A percentile compares a stretch with the other conserved stretches of the same genome.
Conservation (phyloP, 1,140 invertebrate genomes). For the Papilio helenus region DNA sequence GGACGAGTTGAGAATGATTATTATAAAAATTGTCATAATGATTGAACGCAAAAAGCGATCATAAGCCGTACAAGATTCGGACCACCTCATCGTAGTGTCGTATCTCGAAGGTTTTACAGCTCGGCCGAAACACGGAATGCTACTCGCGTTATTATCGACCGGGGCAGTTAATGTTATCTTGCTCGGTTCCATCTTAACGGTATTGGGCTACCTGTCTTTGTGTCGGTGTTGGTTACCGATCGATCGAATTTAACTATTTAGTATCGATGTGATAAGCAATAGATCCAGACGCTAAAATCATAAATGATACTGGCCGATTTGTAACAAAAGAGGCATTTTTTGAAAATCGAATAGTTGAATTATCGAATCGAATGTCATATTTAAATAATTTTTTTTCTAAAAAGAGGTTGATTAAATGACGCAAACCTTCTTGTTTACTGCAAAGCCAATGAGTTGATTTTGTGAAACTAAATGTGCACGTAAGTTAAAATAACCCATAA, state of each 20-base stretch:
- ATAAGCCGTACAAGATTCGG: constrained; percentile 13
- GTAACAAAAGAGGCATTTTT: neutral
- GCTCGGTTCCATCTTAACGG: constrained; percentile 44
- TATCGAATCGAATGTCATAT: neutral
- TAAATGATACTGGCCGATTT: neutral
- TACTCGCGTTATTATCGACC: constrained; percentile 44
- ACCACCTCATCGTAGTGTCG: constrained; percentile 41
- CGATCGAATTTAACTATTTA: neutral
- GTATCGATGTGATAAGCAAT: neutral
- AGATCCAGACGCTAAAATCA: neutral
- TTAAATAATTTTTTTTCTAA: neutral
- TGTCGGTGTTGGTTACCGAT: constrained; percentile 8
- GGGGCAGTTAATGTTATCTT: constrained; percentile 42
- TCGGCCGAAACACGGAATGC: constrained; percentile 46
- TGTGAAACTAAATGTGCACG: neutral
- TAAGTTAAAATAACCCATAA: neutral
- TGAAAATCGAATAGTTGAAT: neutral
- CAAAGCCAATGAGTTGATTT: neutral
- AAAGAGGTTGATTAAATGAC: too few relatives aligned
- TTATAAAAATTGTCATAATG: neutral
- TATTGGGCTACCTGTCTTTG: constrained; percentile 46
- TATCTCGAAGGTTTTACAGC: constrained; percentile 44
- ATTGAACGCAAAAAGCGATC: constrained; percentile 4
- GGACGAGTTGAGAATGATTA: neutral
- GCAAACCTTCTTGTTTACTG: neutral